phyloP scores from a whole-genome alignment of 2,888 invertebrate species.

The Lottia scabra region DNA sequence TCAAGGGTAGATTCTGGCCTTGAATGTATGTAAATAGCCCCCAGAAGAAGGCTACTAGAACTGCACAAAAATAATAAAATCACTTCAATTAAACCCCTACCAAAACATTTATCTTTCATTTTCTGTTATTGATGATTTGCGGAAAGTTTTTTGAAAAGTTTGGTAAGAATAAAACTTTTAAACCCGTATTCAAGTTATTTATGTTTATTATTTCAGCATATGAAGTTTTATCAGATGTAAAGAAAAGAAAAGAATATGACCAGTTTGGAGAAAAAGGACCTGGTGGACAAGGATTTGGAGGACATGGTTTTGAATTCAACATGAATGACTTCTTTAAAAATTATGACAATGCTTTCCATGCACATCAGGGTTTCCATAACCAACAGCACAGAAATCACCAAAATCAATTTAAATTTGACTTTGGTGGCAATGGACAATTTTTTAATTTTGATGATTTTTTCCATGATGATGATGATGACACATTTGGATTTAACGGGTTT shows the following conservation, averaged over 20 bases:
- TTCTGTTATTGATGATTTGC: not conserved
- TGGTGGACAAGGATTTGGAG: conserved; percentile 43
- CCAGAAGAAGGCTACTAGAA: too few species aligned
- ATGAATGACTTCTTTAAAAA: conserved; percentile 70
- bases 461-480: conserved; percentile 58
- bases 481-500: conserved; percentile 53
- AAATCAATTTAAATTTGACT: conserved; percentile 26
- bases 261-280: conserved; percentile 66
- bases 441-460: conserved; percentile 67
- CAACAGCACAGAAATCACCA: conserved; percentile 37
- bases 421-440: conserved; percentile 36
- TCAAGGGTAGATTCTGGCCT: too few species aligned
- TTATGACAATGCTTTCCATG: conserved; percentile 57
- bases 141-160: not conserved
- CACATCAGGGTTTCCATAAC: conserved; percentile 43
- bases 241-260: conserved; percentile 70
- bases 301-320: conserved; percentile 50
- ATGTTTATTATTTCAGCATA: conserved; percentile 69
- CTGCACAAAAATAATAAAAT: too few species aligned
- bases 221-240: conserved; percentile 70
- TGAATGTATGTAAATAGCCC: too few species aligned
- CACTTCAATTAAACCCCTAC: too few species aligned
- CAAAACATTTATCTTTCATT: too few species aligned
- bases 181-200: too few species aligned
- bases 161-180: not conserved